Conservation (phyloP, 1,140 invertebrate genomes). For the Nymphalis io region DNA sequence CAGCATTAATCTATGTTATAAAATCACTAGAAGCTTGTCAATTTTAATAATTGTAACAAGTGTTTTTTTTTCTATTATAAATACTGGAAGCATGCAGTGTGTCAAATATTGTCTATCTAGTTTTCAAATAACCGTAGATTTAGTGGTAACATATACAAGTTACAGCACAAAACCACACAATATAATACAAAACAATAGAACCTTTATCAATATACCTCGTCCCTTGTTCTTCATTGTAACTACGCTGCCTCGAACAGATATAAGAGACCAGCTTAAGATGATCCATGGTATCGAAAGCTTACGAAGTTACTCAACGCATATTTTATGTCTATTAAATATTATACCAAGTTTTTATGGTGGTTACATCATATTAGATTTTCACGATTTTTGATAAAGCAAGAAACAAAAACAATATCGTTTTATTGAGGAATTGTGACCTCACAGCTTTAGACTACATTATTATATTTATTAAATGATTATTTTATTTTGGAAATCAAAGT, state of each 20-base stretch:
- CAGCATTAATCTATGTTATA: too few relatives aligned
- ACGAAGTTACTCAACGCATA: not conserved
- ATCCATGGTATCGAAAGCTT: slow-evolving; percentile 7
- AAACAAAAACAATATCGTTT: too few relatives aligned
- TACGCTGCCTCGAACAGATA: slow-evolving; percentile 50
- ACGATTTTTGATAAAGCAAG: too few relatives aligned
- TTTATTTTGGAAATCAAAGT: too few relatives aligned
- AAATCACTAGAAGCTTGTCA: too few relatives aligned
- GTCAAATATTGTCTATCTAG: too few relatives aligned
- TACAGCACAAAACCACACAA: slow-evolving; percentile 5
- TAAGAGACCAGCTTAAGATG: slow-evolving; percentile 41
- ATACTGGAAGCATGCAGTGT: too few relatives aligned
- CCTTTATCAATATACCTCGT: slow-evolving; percentile 44
- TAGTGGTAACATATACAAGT: not conserved
- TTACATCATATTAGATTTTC: not conserved
- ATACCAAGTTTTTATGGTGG: not conserved
- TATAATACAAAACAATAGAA: slow-evolving; percentile 39
- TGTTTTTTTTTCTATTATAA: too few relatives aligned
- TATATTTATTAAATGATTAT: too few relatives aligned
- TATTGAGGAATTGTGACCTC: too few relatives aligned
- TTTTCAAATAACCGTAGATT: not conserved
- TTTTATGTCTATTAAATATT: not conserved
- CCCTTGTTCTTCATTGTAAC: slow-evolving; percentile 35
- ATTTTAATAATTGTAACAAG: too few relatives aligned
- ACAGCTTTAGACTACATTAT: too few relatives aligned